phyloP scores from a whole-genome alignment of 1,140 invertebrate genomes.

The Sycophaga agraensis region DNA sequence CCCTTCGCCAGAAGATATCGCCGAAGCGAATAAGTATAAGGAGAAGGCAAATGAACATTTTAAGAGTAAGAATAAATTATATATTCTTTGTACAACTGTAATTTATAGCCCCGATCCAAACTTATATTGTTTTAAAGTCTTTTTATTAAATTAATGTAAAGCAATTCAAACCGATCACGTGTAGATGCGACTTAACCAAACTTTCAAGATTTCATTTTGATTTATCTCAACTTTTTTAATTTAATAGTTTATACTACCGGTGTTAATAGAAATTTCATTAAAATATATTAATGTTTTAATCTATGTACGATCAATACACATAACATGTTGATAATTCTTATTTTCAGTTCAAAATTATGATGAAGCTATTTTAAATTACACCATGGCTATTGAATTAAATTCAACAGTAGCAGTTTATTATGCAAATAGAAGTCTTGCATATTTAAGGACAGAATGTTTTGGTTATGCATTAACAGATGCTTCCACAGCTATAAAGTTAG shows the following conservation, averaged over 20 bases:
- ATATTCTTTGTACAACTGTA: background rate
- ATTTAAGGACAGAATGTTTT: slow-evolving; percentile 89
- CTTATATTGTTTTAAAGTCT: background rate
- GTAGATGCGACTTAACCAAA: background rate
- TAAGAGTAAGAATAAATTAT: slow-evolving; percentile 68
- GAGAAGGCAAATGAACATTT: slow-evolving; percentile 82
- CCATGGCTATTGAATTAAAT: slow-evolving; percentile 87
- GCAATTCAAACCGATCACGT: background rate
- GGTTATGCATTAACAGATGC: slow-evolving; percentile 93
- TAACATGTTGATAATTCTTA: slow-evolving; percentile 1
- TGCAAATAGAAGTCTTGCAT: slow-evolving; percentile 93
- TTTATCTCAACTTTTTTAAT: background rate
- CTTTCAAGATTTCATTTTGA: slow-evolving; percentile 2
- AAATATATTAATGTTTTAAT: background rate
- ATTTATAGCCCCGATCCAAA: too few relatives aligned
- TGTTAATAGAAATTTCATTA: background rate
- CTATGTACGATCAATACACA: background rate
- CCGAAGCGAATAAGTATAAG: slow-evolving; percentile 75
- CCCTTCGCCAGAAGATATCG: slow-evolving; percentile 49
- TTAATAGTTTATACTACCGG: background rate
- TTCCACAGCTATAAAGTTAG: slow-evolving; percentile 84
- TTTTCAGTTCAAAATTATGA: slow-evolving; percentile 86
- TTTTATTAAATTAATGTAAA: background rate
- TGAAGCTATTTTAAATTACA: slow-evolving; percentile 86
- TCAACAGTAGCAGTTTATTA: slow-evolving; percentile 82